Evolutionary conservation across 1,140 invertebrate genomes (phyloP).

Genomic region (Periplaneta americana): DNA sequence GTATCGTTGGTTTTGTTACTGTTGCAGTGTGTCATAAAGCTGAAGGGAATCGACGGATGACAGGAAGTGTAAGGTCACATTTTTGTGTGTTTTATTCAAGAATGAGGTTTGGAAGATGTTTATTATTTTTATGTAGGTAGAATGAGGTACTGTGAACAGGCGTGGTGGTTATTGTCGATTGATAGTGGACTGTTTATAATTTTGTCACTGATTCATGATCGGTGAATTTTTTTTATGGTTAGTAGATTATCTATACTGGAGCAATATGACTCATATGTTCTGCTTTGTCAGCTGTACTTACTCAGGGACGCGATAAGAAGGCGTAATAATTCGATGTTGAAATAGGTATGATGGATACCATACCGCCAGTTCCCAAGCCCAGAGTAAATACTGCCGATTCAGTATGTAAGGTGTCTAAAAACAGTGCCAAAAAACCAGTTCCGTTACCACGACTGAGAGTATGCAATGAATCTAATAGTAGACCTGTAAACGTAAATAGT

Average conservation of each 20-base stretch:
- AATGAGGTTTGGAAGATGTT: neutral
- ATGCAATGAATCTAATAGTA: neutral
- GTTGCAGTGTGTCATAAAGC: too few relatives aligned
- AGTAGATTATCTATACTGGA: neutral
- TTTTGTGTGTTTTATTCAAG: too few relatives aligned
- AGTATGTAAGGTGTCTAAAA: neutral
- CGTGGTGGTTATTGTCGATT: too few relatives aligned
- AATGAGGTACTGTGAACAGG: neutral
- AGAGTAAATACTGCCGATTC: neutral
- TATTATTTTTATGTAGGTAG: neutral
- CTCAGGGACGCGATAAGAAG: neutral
- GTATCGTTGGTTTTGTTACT: too few relatives aligned
- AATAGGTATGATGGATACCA: neutral
- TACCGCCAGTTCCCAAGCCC: neutral
- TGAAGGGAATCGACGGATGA: too few relatives aligned
- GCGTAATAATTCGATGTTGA: neutral
- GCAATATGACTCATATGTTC: neutral
- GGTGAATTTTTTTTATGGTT: neutral
- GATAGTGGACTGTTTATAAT: neutral
- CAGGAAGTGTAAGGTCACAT: too few relatives aligned
- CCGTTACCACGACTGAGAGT: conserved; percentile 17
- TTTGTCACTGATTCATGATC: neutral
- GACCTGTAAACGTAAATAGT: conserved; percentile 9
- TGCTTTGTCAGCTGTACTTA: neutral
- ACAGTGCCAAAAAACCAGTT: conserved; percentile 16